phyloP scores from a whole-genome alignment of 2,797 vertebrate species.

The Takifugu rubripes region DNA sequence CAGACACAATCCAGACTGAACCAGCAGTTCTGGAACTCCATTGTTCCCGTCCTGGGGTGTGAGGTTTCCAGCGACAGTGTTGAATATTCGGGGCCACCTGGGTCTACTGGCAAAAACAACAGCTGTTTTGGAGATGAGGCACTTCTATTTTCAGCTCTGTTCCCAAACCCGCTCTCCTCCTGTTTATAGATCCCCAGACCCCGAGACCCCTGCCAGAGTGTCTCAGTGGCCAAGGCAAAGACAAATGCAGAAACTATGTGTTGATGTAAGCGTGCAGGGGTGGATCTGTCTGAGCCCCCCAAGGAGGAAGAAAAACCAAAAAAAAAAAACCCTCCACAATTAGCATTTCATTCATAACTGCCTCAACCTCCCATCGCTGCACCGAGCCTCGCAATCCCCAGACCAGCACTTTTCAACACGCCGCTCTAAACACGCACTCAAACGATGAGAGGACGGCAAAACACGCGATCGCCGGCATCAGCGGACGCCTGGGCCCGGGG shows the following conservation, averaged over 20 bases:
- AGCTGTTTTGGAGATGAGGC: constrained; percentile 89
- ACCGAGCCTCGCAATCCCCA: constrained; percentile 47
- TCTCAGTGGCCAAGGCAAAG: constrained; percentile 58
- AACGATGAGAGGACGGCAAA: constrained; percentile 48
- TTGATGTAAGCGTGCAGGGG: constrained; percentile 75
- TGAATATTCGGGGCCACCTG: constrained; percentile 85
- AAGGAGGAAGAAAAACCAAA: neutral
- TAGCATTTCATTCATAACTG: constrained; percentile 49
- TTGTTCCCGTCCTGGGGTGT: constrained; percentile 56
- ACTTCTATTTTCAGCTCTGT: constrained; percentile 88
- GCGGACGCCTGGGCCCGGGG: constrained; percentile 46
- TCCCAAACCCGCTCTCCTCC: constrained; percentile 58
- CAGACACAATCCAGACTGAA: constrained; percentile 52
- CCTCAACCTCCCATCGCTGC: constrained; percentile 17
- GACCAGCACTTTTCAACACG: constrained; percentile 53
- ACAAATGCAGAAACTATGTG: constrained; percentile 72
- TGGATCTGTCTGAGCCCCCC: constrained; percentile 39
- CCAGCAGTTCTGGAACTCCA: constrained; percentile 41
- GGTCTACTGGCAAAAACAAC: constrained; percentile 93
- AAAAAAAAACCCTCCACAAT: constrained; percentile 51
- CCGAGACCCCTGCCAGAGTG: constrained; percentile 61
- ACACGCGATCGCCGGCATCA: constrained; percentile 45
- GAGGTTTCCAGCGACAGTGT: constrained; percentile 53
- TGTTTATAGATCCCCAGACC: constrained; percentile 76
- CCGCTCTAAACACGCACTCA: constrained; percentile 46